Conservation (phyloP, 1,140 invertebrate species). For the Trichonephila clavata region DNA sequence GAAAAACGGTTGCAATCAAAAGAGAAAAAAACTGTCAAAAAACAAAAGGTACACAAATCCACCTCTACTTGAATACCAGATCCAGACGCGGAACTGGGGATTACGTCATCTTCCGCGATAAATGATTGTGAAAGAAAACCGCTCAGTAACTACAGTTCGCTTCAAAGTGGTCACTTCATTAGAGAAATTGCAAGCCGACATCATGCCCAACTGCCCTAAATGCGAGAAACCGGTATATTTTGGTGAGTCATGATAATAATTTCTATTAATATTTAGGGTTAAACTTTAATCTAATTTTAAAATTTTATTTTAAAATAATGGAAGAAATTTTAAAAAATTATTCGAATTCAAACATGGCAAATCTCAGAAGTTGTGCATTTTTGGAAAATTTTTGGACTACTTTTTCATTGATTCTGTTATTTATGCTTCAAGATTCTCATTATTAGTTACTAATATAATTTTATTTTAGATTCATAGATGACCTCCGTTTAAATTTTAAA, state of each 20-base stretch:
- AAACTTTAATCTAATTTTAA: too few species aligned
- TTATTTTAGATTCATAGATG: too few species aligned
- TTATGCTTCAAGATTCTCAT: too few species aligned
- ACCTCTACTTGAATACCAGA: conserved; percentile 69
- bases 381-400: too few species aligned
- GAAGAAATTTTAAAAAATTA: too few species aligned
- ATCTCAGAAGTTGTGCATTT: too few species aligned
- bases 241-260: conserved; percentile 80
- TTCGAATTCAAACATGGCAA: too few species aligned
- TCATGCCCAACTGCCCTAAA: conserved; percentile 85
- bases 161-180: conserved; percentile 36
- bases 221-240: conserved; percentile 85
- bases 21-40: conserved; percentile 7
- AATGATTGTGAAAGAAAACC: conserved; percentile 13
- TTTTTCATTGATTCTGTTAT: too few species aligned
- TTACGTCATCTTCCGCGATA: conserved; percentile 68
- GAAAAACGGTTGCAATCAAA: neutral
- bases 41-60: conserved; percentile 39
- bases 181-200: neutral
- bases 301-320: too few species aligned
- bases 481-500: too few species aligned
- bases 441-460: too few species aligned
- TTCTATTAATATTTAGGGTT: neutral
- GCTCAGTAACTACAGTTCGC: neutral
- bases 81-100: conserved; percentile 56